Base-by-base conservation (phyloP, 1,140 invertebrate species). In the Tetraneura akinire region DNA sequence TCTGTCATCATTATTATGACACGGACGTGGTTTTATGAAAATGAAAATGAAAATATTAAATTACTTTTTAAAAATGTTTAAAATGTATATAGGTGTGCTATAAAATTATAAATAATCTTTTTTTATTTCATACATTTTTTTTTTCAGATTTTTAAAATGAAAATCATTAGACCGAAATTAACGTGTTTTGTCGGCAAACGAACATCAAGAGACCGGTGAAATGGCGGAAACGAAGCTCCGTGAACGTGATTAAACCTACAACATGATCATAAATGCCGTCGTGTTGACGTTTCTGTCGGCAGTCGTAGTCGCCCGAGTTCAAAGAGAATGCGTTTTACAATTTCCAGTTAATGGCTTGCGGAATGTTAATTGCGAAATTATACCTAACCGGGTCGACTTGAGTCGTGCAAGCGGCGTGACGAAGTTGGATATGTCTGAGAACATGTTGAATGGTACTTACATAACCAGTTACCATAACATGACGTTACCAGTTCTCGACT, bases 121-220 rank as follows among this genome's bases (percentile, higher is more conserved):
- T n/a, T n/a, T n/a, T n/a, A n/a, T n/a, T n/a, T n/a, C n/a, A n/a
- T n/a, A n/a, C n/a, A n/a, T 45, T 68, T 74, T 13, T 55, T 13
- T 74, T 74, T 74, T 1, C 73, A 76, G 73, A 1, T 55, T 10
- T 0, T 21, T 21, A 45, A 4, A 37, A 74, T 57, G 71, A 74
- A 23, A 21, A 16, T 1, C 37, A 21, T 11, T 37, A 18, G 71
- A 51, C 10, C 49, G n/a, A 55, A 32, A 18, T 1, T 23, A 8
- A n/a, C n/a, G n/a, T n/a, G 13, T 2, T 16, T 37, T 29, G 26
- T 23, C n/a, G n/a, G 62, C 10, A 62, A 18, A n/a, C 8, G 2
- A 32, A 37, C n/a, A 37, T 64, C 60, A 18, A 64, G 18, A 32
- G 11, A 64, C 37, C 10, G 23, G 37, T 57, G 21, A 16, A 11